A percentile compares a stretch with the other conserved stretches of the same genome.
phyloP scores from a whole-genome alignment of 1,140 invertebrate genomes.

The Archegozetes longisetosus region DNA sequence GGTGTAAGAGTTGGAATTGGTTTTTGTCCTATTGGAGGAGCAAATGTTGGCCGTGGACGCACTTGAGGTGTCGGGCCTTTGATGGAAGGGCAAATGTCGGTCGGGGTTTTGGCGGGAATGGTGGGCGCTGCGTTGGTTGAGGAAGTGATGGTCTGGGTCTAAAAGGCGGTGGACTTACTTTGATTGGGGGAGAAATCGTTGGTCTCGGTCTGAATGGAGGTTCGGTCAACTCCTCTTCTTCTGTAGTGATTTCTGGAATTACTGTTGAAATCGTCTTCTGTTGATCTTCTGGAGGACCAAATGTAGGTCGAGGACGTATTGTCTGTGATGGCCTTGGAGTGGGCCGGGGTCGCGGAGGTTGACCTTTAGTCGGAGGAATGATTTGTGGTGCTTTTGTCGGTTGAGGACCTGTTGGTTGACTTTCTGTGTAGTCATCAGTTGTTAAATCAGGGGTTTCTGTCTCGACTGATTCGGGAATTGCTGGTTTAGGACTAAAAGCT shows the following conservation, averaged over 20 bases:
- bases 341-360: no score
- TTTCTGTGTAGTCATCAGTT: no score
- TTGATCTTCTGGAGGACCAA: no score
- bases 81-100: background rate
- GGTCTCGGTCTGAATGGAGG: constrained; percentile 3
- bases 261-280: no score
- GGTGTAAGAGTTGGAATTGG: constrained; percentile 1
- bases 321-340: no score
- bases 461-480: no score
- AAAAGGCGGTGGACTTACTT: background rate
- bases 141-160: background rate
- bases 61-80: background rate
- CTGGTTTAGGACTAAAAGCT: background rate
- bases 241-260: background rate
- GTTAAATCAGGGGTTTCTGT: no score
- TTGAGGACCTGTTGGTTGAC: no score
- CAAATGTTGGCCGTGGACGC: constrained; percentile 2
- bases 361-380: no score
- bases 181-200: background rate
- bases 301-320: no score
- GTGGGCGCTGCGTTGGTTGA: background rate
- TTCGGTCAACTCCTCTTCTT: background rate
- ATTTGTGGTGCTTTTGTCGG: no score
- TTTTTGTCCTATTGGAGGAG: background rate
- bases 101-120: background rate